Percentiles rank a stretch among this genome's conserved stretches.
These are phyloP conservation scores for Gonioctena quinquepunctata DNA, from an alignment of 1,140 invertebrate genomes.

Conservation along the genomic window DNA sequence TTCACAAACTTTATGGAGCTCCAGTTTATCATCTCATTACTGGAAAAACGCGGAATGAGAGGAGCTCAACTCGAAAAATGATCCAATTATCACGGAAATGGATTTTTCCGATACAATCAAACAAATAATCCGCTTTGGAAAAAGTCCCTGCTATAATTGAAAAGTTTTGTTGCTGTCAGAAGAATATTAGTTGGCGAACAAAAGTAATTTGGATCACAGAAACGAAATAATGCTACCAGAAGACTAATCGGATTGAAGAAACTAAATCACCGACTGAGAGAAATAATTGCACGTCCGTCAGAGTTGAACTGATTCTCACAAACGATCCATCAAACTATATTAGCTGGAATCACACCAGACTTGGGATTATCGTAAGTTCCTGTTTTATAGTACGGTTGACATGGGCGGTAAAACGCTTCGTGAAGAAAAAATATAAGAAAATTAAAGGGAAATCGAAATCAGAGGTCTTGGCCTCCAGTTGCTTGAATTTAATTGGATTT, in stretches of 20 bases:
- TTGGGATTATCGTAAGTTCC: no score
- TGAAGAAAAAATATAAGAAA: no score
- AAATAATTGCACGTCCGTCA: not conserved
- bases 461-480: no score
- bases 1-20: no score
- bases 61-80: not conserved
- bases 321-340: not conserved
- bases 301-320: not conserved
- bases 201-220: not conserved
- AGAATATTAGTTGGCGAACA: not conserved
- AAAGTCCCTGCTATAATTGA: not conserved
- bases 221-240: not conserved
- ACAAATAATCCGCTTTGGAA: not conserved
- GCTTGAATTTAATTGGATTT: no score
- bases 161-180: not conserved
- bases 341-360: no score
- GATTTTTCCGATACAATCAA: not conserved
- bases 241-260: not conserved
- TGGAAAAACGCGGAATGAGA: no score
- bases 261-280: not conserved
- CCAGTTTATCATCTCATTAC: no score
- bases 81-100: not conserved
- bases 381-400: no score
- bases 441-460: no score
- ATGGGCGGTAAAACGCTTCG: no score